Percentiles rank a stretch among this genome's conserved stretches.
Evolutionary conservation across 1,140 invertebrate genomes (phyloP).

Genomic region (Tetragonula clypearis): DNA sequence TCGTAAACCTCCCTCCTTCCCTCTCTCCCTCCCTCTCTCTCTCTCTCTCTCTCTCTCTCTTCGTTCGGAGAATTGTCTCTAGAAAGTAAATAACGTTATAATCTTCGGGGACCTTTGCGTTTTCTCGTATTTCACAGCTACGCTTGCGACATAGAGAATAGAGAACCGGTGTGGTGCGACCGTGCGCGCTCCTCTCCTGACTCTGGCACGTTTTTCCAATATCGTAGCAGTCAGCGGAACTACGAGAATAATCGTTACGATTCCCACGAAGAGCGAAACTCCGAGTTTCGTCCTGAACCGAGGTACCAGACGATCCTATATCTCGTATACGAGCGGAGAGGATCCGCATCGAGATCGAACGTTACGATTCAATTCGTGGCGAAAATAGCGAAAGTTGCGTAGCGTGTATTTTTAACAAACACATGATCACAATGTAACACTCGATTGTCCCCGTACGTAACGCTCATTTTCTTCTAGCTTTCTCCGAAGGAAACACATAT

Average conservation of each 20-base stretch:
- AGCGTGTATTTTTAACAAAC: too few species aligned
- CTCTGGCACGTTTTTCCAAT: conserved; percentile 42
- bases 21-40: not conserved
- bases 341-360: conserved; percentile 18
- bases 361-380: not conserved
- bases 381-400: not conserved
- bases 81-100: conserved; percentile 3
- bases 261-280: conserved; percentile 21
- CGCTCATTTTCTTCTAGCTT: not conserved
- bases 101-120: not conserved
- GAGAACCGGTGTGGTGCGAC: not conserved
- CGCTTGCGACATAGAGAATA: not conserved
- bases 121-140: not conserved
- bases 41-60: too few species aligned
- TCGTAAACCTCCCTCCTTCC: not conserved
- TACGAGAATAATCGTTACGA: conserved; percentile 54
- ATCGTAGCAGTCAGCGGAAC: conserved; percentile 54
- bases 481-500: not conserved
- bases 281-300: conserved; percentile 25
- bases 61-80: not conserved
- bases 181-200: conserved; percentile 1
- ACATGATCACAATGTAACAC: not conserved
- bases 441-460: not conserved
- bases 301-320: conserved; percentile 53
- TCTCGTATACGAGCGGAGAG: conserved; percentile 41